Conservation (phyloP, 2,113 vertebrate genomes). For the Stictonetta naevosa region DNA sequence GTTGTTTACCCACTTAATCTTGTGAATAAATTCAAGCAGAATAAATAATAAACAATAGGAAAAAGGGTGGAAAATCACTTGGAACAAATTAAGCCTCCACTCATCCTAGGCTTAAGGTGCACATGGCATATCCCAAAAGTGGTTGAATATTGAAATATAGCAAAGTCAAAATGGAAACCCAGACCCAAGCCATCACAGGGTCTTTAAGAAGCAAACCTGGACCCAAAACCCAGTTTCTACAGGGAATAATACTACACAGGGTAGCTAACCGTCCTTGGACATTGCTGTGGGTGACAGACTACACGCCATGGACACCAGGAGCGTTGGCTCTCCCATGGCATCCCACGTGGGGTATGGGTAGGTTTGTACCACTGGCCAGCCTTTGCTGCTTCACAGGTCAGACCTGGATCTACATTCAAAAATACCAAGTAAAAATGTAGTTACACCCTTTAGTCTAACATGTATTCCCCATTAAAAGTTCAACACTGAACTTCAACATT, state of each 20-base stretch:
- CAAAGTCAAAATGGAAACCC: neutral
- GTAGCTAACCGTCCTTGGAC: neutral
- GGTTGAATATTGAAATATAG: fast-evolving
- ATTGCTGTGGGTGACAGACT: fast-evolving
- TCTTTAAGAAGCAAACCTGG: neutral
- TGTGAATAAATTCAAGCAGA: slow-evolving; percentile 63
- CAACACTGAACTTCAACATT: neutral
- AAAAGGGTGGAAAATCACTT: slow-evolving; percentile 45
- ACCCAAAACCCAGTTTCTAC: fast-evolving
- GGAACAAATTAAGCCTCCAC: slow-evolving; percentile 13
- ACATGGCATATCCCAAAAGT: neutral
- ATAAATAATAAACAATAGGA: slow-evolving; percentile 64
- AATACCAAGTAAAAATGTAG: no score
- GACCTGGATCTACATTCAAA: neutral
- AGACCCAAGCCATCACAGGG: neutral
- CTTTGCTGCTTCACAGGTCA: no score
- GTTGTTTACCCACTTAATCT: slow-evolving; percentile 63
- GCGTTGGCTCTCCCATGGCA: neutral
- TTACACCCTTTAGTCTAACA: no score
- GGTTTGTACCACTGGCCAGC: no score
- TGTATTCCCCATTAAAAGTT: neutral
- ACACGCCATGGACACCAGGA: no score
- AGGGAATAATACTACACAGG: neutral
- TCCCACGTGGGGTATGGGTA: fast-evolving
- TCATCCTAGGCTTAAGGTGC: neutral